Evolutionary conservation across 2,797 vertebrate genomes (phyloP).

Genomic region (Sciurus vulgaris): DNA sequence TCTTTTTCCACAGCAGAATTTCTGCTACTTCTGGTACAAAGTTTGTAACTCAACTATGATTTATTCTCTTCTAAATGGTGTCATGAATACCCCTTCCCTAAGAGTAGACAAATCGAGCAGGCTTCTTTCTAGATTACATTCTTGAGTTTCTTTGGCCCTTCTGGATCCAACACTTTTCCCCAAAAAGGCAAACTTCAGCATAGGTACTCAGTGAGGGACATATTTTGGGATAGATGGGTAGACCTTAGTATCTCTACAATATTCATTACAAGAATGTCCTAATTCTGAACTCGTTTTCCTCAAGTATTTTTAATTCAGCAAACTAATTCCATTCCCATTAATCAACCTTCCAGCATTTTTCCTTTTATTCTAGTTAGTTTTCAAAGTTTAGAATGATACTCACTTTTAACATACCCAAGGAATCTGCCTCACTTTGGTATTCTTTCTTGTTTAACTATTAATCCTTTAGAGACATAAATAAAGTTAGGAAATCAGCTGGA

Average conservation of each 20-base stretch:
- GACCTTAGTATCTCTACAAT: not conserved
- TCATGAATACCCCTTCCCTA: not conserved
- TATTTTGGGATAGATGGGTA: not conserved
- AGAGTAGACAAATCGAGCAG: not conserved
- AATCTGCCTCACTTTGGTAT: not conserved
- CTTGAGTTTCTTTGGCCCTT: not conserved
- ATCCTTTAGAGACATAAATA: not conserved
- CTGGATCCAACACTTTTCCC: not conserved
- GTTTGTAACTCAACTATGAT: not conserved
- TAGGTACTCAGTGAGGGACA: not conserved
- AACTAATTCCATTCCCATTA: slow-evolving; percentile 19
- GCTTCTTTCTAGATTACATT: not conserved
- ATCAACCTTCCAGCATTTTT: slow-evolving; percentile 5
- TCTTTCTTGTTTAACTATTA: slow-evolving; percentile 1
- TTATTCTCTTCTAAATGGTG: not conserved
- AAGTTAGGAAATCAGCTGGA: not conserved
- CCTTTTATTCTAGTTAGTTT: slow-evolving; percentile 31
- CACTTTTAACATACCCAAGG: not conserved
- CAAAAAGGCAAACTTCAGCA: not conserved
- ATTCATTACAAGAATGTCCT: not conserved
- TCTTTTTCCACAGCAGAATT: not conserved
- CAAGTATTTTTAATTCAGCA: not conserved
- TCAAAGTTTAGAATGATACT: not conserved
- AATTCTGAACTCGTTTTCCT: not conserved
- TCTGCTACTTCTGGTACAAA: not conserved